These are phyloP conservation scores for Troides helena DNA, from an alignment of 2,888 invertebrate species.

Conservation along the genomic window DNA sequence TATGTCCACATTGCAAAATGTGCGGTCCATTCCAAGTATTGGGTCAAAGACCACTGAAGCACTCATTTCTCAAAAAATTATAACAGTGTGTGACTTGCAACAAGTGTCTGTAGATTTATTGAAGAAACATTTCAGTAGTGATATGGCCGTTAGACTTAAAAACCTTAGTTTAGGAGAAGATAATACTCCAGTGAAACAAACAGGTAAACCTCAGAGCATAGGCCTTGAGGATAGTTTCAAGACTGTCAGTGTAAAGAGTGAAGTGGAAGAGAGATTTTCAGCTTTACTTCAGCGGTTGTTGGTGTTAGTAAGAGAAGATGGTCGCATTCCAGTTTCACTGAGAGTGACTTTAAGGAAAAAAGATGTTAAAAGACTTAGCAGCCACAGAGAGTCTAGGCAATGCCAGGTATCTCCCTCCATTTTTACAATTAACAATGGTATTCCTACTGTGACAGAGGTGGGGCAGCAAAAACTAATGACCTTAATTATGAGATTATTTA, in stretches of 20 bases:
- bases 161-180: constrained; percentile 89
- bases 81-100: constrained; percentile 84
- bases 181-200: constrained; percentile 84
- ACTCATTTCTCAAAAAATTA: constrained; percentile 83
- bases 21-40: constrained; percentile 87
- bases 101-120: constrained; percentile 79
- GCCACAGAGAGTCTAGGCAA: constrained; percentile 87
- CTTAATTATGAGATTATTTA: constrained; percentile 87
- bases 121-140: constrained; percentile 83
- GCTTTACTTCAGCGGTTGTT: constrained; percentile 85
- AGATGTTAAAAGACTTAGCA: constrained; percentile 83
- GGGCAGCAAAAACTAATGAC: constrained; percentile 84
- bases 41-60: constrained; percentile 85
- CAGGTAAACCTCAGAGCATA: constrained; percentile 88
- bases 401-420: constrained; percentile 85
- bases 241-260: constrained; percentile 85
- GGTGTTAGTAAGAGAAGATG: constrained; percentile 87
- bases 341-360: constrained; percentile 87
- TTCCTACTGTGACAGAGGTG: constrained; percentile 70
- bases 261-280: constrained; percentile 86
- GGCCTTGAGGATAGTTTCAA: constrained; percentile 90
- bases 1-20: constrained; percentile 82
- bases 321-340: constrained; percentile 87
- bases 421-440: constrained; percentile 76
- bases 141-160: constrained; percentile 85